Evolutionary conservation across 2,113 vertebrate genomes (phyloP), one percentile per base, ranked within the genome.

Genomic region (Vimba vimba): DNA sequence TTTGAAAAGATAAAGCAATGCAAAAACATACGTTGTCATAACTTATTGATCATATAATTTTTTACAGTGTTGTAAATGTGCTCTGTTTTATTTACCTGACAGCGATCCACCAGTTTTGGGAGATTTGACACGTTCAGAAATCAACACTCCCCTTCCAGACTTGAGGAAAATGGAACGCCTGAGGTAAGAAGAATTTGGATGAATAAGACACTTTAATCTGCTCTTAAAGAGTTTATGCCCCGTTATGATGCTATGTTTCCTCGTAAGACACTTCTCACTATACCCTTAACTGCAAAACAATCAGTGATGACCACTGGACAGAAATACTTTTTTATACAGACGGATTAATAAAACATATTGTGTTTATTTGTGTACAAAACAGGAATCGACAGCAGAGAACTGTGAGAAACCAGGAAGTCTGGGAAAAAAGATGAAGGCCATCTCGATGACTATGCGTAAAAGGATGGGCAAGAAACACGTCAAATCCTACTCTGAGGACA

Each of bases 391-490:
- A 84, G 90, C 84, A 87, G 96, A 96, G 86, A 90, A 62, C 85
- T 92, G 89, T 88, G 96, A 97, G 77, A 98, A 96, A 93, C 89
- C 92, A n/a, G 94, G 93, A 68, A 92, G 96, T 85, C 86, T 99
- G 87, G 93, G 97, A 21, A 98, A 97, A 93, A 99, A 97, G 93
- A 97, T 99, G 97, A 96, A 96, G 91, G 96, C 94, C 39, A 99
- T 99, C 92, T 98, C 98, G 13, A 93, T 97, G 90, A 99, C 98
- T 73, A 98, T 99, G 97, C 96, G 94, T 91, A 96, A 95, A 89
- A 99, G 94, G 94, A 96, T 96, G 95, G 95, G 95, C 33, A 99
- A 95, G 92, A 99, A 97, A 88, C 96, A 97, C 45, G 90, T 90
- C 89, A 97, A 97, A 91, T 95, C 96, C 23, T 93, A 96, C 12